These are phyloP conservation scores for Mormoops blainvillei DNA, from an alignment of 2,113 vertebrate genomes.

Conservation along the genomic window DNA sequence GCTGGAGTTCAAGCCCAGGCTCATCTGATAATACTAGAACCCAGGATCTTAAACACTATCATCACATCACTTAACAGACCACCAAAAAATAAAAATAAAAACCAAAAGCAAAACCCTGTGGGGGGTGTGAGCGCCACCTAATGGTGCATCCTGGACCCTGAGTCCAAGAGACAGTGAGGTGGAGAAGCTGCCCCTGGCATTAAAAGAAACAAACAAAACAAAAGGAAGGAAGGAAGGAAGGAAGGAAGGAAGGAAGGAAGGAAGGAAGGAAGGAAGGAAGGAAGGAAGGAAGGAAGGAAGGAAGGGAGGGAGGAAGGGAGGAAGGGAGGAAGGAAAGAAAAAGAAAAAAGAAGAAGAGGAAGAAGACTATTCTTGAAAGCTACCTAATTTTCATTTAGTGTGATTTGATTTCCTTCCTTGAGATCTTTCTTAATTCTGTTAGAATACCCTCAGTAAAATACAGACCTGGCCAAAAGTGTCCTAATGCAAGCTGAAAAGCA, in stretches of 20 bases:
- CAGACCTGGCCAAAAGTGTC: background rate
- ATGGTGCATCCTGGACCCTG: background rate
- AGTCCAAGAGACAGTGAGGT: background rate
- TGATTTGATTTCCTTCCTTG: slow-evolving; percentile 58
- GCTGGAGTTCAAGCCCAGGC: background rate
- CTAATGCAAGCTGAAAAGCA: slow-evolving; percentile 45
- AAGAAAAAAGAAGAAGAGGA: too few relatives aligned
- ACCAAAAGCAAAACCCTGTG: background rate
- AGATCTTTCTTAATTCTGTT: slow-evolving; percentile 66
- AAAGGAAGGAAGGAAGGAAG: too few relatives aligned
- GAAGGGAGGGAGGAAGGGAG: too few relatives aligned
- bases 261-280: too few relatives aligned
- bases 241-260: too few relatives aligned
- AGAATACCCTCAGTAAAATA: slow-evolving; percentile 48
- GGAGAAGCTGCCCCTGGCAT: background rate
- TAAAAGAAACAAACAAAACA: background rate
- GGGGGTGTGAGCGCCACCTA: too few relatives aligned
- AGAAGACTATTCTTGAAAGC: slow-evolving; percentile 24
- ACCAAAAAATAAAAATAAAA: too few relatives aligned
- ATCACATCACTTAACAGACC: background rate
- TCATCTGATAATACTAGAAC: background rate
- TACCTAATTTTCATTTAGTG: slow-evolving; percentile 43
- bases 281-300: too few relatives aligned
- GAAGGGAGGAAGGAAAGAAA: too few relatives aligned
- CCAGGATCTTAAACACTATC: background rate